phyloP scores from a whole-genome alignment of 2,113 vertebrate species.

The Microtus montanus region DNA sequence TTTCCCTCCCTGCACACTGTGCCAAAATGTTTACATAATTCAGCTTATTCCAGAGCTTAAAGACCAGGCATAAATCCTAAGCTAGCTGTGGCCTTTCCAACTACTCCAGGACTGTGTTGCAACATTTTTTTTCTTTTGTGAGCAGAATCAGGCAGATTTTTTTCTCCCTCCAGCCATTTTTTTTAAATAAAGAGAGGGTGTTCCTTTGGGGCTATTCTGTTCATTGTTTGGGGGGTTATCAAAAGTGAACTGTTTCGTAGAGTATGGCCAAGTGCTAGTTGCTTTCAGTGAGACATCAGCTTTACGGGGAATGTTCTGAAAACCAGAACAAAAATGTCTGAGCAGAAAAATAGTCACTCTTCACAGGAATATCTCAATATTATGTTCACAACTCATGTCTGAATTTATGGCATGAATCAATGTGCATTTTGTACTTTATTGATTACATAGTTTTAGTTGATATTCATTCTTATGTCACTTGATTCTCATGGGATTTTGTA shows the following conservation, averaged over 20 bases:
- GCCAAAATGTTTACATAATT: conserved; percentile 79
- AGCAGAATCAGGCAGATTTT: conserved; percentile 51
- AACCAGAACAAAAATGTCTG: conserved; percentile 22
- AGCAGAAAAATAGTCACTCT: background rate
- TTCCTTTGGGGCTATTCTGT: conserved; percentile 30
- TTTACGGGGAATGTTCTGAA: conserved; percentile 22
- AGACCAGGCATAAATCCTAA: conserved; percentile 74
- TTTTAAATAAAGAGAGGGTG: conserved; percentile 53
- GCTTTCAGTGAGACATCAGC: conserved; percentile 6
- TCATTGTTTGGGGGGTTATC: conserved; percentile 28
- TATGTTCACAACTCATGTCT: background rate
- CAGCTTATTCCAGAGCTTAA: conserved; percentile 74
- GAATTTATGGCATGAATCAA: background rate
- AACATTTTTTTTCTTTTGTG: conserved; percentile 53
- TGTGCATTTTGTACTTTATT: conserved; percentile 28
- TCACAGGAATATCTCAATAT: background rate
- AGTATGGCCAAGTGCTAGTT: background rate
- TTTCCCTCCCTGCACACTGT: conserved; percentile 75
- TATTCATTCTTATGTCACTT: background rate
- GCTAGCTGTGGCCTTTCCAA: conserved; percentile 56
- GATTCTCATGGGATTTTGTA: conserved; percentile 7
- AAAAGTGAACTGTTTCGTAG: conserved; percentile 29
- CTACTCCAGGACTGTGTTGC: conserved; percentile 45
- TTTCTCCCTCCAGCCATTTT: conserved; percentile 38
- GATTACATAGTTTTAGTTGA: background rate